Evolutionary conservation across 2,113 vertebrate species (phyloP).

Genomic region (Garra rufa): DNA sequence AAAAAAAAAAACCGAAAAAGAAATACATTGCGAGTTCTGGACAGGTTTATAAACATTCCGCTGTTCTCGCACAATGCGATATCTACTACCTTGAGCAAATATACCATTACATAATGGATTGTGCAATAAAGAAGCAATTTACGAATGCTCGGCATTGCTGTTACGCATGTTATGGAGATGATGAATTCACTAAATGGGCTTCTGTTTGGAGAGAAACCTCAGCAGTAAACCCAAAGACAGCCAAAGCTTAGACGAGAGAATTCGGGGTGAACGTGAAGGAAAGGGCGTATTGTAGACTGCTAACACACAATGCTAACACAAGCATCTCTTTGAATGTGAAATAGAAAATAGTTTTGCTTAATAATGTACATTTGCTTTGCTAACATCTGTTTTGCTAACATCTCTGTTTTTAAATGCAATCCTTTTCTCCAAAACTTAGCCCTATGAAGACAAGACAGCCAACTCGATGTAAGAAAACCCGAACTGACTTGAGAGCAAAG

Average conservation of each 20-base stretch:
- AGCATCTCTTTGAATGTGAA: not conserved
- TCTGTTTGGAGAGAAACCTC: conserved; percentile 23
- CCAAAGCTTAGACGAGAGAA: conserved; percentile 3
- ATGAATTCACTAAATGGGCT: conserved; percentile 39
- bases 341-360: not conserved
- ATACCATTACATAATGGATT: conserved; percentile 36
- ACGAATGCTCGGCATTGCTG: conserved; percentile 3
- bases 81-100: conserved; percentile 31
- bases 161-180: conserved; percentile 39
- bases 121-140: conserved; percentile 47
- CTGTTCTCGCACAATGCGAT: not conserved
- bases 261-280: not conserved
- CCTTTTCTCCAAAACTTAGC: not conserved
- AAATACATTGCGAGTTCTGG: not conserved
- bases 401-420: not conserved
- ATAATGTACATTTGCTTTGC: not conserved
- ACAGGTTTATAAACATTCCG: conserved; percentile 19
- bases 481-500: not conserved
- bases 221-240: conserved; percentile 13
- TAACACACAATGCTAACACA: not conserved
- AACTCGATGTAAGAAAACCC: not conserved
- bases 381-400: not conserved
- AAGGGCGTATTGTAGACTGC: not conserved
- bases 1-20: not conserved
- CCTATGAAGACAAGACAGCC: not conserved